Evolutionary conservation across 2,888 invertebrate species (phyloP).

Genomic region (Cactoblastis cactorum): DNA sequence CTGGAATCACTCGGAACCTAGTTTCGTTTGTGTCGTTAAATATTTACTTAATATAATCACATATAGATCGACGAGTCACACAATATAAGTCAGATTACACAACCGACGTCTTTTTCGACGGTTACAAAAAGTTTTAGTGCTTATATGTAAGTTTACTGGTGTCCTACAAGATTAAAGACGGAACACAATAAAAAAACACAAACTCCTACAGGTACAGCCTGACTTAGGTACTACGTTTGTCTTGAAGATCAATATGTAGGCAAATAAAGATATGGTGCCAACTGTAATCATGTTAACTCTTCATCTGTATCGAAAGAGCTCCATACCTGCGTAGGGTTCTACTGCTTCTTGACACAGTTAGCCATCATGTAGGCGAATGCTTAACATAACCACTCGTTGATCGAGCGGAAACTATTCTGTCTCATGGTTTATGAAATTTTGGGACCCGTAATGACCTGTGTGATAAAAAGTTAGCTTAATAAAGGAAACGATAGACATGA

Average conservation of each 20-base stretch:
- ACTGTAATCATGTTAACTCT: slow-evolving; percentile 11
- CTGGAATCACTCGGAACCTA: slow-evolving; percentile 40
- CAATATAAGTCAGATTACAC: background rate
- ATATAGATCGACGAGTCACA: background rate
- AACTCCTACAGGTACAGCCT: background rate
- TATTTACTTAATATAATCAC: background rate
- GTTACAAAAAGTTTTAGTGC: too few relatives aligned
- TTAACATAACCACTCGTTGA: slow-evolving; percentile 61
- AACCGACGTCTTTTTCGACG: background rate
- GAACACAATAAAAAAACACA: too few relatives aligned
- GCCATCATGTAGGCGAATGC: slow-evolving; percentile 63
- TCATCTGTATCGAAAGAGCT: background rate
- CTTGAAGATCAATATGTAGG: background rate
- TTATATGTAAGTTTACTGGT: too few relatives aligned
- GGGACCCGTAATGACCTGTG: slow-evolving; percentile 60
- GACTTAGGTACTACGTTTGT: background rate
- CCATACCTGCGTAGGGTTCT: slow-evolving; percentile 21
- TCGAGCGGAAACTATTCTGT: slow-evolving; percentile 60
- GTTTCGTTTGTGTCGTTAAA: slow-evolving; percentile 15
- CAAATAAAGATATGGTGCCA: slow-evolving; percentile 10
- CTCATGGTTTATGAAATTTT: slow-evolving; percentile 64
- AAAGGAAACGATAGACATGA: slow-evolving; percentile 38
- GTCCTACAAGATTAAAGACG: too few relatives aligned
- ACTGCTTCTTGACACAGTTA: slow-evolving; percentile 44
- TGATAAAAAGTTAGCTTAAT: slow-evolving; percentile 46